Base-by-base conservation (phyloP, 2,888 invertebrate genomes). In the Formica aserva region DNA sequence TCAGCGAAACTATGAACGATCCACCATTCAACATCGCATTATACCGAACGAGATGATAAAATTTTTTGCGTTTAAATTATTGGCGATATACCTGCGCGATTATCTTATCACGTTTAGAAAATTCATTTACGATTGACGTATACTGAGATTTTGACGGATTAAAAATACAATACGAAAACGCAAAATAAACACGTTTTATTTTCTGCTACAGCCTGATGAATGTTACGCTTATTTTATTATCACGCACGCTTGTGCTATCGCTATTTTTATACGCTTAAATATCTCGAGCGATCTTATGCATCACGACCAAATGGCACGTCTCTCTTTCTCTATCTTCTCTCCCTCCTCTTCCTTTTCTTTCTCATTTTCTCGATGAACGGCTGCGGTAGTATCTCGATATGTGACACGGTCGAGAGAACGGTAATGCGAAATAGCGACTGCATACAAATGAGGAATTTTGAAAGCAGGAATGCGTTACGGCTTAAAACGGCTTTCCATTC, bases 401-500 rank as follows among this genome's bases (percentile, higher is more conserved):
- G 69, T 80, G 83, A 67, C 62, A 63, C 60, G 78, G 38, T 35
- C 67, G 67, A 78, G 67, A 29, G 78, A 62, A 67, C 38, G 62
- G 80, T 67, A 80, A 83, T 57, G 66, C 60, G 82, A 26, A 62
- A 48, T 35, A 48, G 83, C 81, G 52, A 72, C 71, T 65, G 80
- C 63, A 63, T 83, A 69, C 52, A 80, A 83, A 81, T 80, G 63
- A 62, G 80, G 52, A 71, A 83, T 80, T 80, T 83, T 65, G 80
- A 80, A 45, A 78, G 55, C 65, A 65, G 78, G 78, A 60, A 78
- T 82, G 77, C 65, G 82, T 63, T 65, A 62, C 35, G 45, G 72
- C 65, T 80, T 84, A 84, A 84, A 84, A 67, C 62, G 65, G 80
- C 83, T 83, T 72, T 65, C 72, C 81, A 72, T 81, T 55, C 80